Evolutionary conservation across 2,797 vertebrate genomes (phyloP), one percentile per base, ranked within the genome.

Genomic region (Paratrypauchen microcephalus): DNA sequence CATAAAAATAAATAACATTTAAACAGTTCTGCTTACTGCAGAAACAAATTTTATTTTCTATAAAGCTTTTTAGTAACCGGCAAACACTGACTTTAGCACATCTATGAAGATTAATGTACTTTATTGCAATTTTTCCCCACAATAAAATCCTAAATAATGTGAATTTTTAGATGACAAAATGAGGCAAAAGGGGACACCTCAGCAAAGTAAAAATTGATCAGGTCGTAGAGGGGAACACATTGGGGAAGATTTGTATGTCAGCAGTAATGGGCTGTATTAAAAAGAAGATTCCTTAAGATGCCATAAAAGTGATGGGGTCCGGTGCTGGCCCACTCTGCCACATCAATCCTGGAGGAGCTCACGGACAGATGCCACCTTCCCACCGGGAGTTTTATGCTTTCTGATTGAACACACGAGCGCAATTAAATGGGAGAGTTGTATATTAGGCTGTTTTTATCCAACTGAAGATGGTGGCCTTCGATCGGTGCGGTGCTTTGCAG

Each of bases 1-100:
- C 96, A 97, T 97, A 96, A 97, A 99, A 98, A 98, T 99, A 99
- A 99, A 99, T 99, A 99, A 99, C 96, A 99, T 99, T 99, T 98
- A 99, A 99, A 99, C 96, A 99, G 96, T 98, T 99, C 98, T 99
- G 97, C 97, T 99, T 98, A 98, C 96, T 91, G 92, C 96, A 95
- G 97, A 98, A 97, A 96, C 97, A 97, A 95, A 97, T 98, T 97
- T 96, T 94, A 96, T 96, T 95, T 96, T 93, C 94, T 93, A 91
- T 83, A 84, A 94, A 94, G 95, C 95, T 93, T 94, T 96, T 92
- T 93, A 93, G 95, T 93, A 93, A 95, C 92, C 88, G 93, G 90
- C 90, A 91, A 92, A 89, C 84, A 90, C 94, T 91, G 94, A 94
- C 94, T 92, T 85, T 87, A 86, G 88, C 93, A 91, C 94, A 92